A percentile compares a stretch with the other conserved stretches of the same genome.
These are phyloP conservation scores for Galagoides demidoff DNA, from an alignment of 2,797 vertebrate genomes.

Conservation along the genomic window DNA sequence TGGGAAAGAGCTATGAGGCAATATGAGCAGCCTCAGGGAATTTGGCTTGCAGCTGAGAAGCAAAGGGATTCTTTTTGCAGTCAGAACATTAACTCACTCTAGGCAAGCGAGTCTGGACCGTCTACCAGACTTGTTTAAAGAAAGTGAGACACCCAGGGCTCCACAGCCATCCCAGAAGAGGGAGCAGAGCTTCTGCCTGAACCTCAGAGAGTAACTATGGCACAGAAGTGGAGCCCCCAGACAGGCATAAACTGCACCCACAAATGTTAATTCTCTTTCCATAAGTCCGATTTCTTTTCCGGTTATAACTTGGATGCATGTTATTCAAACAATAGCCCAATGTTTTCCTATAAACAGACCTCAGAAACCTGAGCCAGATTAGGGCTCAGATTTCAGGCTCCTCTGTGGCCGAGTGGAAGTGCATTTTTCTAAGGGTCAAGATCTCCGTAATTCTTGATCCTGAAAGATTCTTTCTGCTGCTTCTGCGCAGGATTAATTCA, in stretches of 20 bases:
- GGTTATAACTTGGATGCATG: background rate
- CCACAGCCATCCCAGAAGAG: background rate
- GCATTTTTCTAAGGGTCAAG: background rate
- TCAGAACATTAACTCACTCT: background rate
- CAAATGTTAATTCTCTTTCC: background rate
- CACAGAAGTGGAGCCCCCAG: background rate
- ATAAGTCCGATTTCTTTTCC: background rate
- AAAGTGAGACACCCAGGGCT: background rate
- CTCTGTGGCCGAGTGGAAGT: background rate
- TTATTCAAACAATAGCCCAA: background rate
- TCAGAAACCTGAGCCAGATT: background rate
- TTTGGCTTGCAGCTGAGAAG: slow-evolving; percentile 25
- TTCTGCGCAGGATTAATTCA: background rate
- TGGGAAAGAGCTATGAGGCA: background rate
- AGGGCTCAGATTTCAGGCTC: background rate
- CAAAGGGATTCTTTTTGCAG: background rate
- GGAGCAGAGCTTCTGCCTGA: background rate
- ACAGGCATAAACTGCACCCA: background rate
- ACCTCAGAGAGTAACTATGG: background rate
- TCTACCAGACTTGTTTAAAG: background rate
- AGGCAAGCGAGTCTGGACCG: background rate
- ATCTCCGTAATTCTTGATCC: background rate
- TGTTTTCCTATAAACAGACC: background rate
- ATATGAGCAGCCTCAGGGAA: background rate
- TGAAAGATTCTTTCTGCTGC: background rate